phyloP scores from a whole-genome alignment of 2,113 vertebrate genomes.

The Pelobates fuscus region DNA sequence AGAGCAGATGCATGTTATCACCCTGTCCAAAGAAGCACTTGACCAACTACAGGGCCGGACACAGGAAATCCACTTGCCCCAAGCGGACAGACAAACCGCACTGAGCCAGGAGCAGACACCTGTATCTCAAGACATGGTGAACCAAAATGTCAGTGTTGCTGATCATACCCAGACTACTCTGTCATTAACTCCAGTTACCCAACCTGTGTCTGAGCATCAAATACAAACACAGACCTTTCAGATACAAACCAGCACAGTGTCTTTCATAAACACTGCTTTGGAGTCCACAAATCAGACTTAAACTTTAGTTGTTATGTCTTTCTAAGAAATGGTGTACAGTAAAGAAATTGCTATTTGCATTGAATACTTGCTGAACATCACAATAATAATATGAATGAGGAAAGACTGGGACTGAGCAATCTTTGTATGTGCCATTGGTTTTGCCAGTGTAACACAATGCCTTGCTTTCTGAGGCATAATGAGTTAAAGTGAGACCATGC shows the following conservation, averaged over 20 bases:
- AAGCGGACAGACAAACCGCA: constrained; percentile 63
- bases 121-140: constrained; percentile 58
- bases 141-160: constrained; percentile 63
- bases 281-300: constrained; percentile 57
- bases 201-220: constrained; percentile 68
- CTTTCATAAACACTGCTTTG: constrained; percentile 60
- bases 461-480: too few relatives aligned
- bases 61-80: constrained; percentile 62
- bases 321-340: neutral
- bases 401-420: too few relatives aligned
- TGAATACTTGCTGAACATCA: too few relatives aligned
- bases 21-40: constrained; percentile 87
- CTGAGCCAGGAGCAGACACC: constrained; percentile 62
- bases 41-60: constrained; percentile 78
- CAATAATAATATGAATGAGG: too few relatives aligned
- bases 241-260: constrained; percentile 73
- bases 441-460: too few relatives aligned
- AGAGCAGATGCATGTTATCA: constrained; percentile 90
- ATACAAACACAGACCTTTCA: constrained; percentile 75
- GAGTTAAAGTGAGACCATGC: too few relatives aligned
- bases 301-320: neutral
- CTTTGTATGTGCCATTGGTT: too few relatives aligned
- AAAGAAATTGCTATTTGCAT: too few relatives aligned
- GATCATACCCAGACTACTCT: constrained; percentile 66
- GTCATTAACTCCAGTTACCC: constrained; percentile 61